phyloP scores from a whole-genome alignment of 2,888 invertebrate genomes.

The Pristionchus maxplancki region DNA sequence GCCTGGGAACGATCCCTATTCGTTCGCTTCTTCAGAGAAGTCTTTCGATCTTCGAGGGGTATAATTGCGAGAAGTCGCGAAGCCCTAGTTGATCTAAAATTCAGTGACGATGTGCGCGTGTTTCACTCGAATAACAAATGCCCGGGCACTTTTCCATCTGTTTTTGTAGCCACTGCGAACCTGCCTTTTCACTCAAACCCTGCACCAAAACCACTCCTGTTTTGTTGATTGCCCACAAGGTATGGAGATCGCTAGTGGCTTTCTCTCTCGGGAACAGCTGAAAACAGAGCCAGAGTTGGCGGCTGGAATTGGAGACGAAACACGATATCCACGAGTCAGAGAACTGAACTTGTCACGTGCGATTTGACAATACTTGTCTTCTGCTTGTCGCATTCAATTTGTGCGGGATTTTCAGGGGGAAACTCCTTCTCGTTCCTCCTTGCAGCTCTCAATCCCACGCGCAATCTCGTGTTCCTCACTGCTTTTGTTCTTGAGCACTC shows the following conservation, averaged over 20 bases:
- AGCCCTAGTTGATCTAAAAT: not conserved
- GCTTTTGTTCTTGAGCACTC: conserved; percentile 33
- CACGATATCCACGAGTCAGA: not conserved
- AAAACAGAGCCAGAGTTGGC: not conserved
- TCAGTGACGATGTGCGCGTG: conserved; percentile 5
- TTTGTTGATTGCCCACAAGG: not conserved
- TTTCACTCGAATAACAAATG: conserved; percentile 5
- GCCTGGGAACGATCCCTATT: not conserved
- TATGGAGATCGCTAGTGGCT: not conserved
- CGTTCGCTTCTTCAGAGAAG: not conserved
- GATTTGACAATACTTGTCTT: not conserved
- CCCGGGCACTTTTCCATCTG: not conserved
- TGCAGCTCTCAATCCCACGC: not conserved
- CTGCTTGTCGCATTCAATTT: not conserved
- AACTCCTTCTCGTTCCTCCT: not conserved
- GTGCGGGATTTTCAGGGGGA: not conserved
- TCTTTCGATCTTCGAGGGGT: not conserved
- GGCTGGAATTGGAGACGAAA: not conserved
- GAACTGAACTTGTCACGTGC: not conserved
- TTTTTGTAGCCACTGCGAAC: too few species aligned
- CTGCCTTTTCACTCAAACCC: not conserved
- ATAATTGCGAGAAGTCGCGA: not conserved
- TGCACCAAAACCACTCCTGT: not conserved
- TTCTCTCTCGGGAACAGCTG: conserved; percentile 13
- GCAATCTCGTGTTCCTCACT: conserved; percentile 32